Percentiles rank a stretch among this genome's conserved stretches.
phyloP scores from a whole-genome alignment of 2,113 vertebrate species.

The Stigmatopora argus region DNA sequence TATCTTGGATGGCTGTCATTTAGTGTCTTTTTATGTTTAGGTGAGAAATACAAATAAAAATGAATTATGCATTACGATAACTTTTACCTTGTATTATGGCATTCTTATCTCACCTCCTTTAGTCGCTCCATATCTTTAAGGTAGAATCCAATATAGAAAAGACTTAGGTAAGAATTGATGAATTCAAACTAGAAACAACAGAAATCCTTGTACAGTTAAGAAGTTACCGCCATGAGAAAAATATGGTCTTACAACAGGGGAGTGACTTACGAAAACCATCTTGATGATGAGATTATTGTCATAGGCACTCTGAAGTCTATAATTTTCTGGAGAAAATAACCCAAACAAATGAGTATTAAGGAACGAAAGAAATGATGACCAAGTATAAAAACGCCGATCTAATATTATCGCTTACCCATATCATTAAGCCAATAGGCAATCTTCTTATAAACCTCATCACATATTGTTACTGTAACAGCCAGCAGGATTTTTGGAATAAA shows the following conservation, averaged over 20 bases:
- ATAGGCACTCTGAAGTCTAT: slow-evolving; percentile 94
- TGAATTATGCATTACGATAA: too few relatives aligned
- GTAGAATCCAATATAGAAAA: slow-evolving; percentile 99
- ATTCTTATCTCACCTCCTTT: slow-evolving; percentile 80
- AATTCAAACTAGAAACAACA: slow-evolving; percentile 84
- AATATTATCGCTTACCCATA: slow-evolving; percentile 76
- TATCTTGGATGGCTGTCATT: too few relatives aligned
- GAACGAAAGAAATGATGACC: neutral
- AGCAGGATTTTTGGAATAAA: slow-evolving; percentile 90
- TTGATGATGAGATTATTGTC: slow-evolving; percentile 98
- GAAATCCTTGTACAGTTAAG: slow-evolving; percentile 3
- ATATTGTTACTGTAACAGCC: slow-evolving; percentile 84
- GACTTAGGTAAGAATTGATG: slow-evolving; percentile 96
- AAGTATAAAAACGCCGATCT: neutral
- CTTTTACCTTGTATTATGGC: neutral
- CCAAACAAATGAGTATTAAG: neutral
- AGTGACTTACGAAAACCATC: slow-evolving; percentile 86
- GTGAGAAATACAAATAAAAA: neutral
- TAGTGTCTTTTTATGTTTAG: neutral
- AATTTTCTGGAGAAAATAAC: slow-evolving; percentile 77
- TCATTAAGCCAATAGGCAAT: slow-evolving; percentile 93
- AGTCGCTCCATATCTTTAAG: slow-evolving; percentile 98
- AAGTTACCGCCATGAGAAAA: neutral
- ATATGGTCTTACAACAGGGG: neutral
- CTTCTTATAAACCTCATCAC: slow-evolving; percentile 91